Base-by-base conservation (phyloP, 1,140 invertebrate species). In the Adelges cooleyi region DNA sequence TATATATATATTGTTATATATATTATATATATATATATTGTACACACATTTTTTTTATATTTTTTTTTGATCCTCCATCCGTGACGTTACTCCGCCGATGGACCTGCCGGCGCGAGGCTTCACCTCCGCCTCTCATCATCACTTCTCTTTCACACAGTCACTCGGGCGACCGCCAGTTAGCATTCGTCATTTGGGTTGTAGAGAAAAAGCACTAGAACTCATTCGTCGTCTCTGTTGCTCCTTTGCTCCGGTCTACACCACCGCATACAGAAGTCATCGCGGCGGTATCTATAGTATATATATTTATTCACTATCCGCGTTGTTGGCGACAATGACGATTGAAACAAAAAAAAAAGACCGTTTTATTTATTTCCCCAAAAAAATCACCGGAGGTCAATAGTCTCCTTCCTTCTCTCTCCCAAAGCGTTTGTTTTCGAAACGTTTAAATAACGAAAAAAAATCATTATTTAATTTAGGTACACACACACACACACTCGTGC, bases 11-110 rank as follows among this genome's bases (percentile, higher is more conserved):
- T 23, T 49, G 22, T 27, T 50, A n/a, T 27, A 18, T 36, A 4
- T 54, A 40, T 23, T 56, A 42, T 42, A 17, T 59, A 59, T 59
- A 42, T 59, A 59, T n/a, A n/a, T n/a, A n/a, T n/a, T n/a, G n/a
- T n/a, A n/a, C 5, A 33, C 29, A 33, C 29, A 33, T 33, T 6
- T 33, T 33, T 33, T 33, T 33, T 33, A 33, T 33, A 33, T 62
- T 62, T 62, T 46, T 62, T 62, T 62, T 48, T 29, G 42, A 17
- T 62, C 20, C 18, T 20, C 56, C 56, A 62, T 62, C 56, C 56
- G 56, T 62, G 56, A 62, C 56, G 56, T 13, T 62, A 27, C 40
- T 4, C 25, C 42, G 13, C 18, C 56, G 56, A 62, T 62, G 56
- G 56, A 62, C 42, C 56, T 29, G 56, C 18, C 40, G n/a, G 22